Conservation (phyloP, 2,113 vertebrate genomes). For the Heterocephalus glaber region DNA sequence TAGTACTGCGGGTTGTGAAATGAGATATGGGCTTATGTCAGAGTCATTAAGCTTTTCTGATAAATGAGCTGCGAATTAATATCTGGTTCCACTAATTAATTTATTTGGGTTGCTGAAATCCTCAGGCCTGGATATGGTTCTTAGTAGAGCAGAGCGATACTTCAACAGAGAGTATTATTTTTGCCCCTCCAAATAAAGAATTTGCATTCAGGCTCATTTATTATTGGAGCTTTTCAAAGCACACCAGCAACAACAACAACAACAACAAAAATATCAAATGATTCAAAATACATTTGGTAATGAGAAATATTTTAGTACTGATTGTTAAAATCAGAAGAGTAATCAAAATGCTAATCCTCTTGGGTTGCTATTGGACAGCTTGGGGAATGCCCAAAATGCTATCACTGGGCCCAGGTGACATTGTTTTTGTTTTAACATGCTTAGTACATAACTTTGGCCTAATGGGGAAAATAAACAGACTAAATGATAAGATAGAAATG, state of each 20-base stretch:
- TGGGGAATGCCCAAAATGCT: neutral
- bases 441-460: neutral
- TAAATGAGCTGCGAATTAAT: constrained; percentile 77
- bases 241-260: neutral
- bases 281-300: neutral
- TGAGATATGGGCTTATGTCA: constrained; percentile 77
- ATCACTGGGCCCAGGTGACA: rapidly evolving
- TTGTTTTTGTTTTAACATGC: neutral
- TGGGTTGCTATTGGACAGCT: neutral
- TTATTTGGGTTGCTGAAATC: constrained; percentile 74
- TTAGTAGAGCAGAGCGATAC: constrained; percentile 20
- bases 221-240: neutral
- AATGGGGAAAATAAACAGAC: neutral
- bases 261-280: neutral
- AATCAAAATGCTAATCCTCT: neutral
- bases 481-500: neutral
- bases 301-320: neutral
- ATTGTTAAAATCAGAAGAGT: neutral
- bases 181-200: neutral
- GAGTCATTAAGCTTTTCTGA: constrained; percentile 80
- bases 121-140: constrained; percentile 12
- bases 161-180: neutral
- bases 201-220: neutral
- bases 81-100: constrained; percentile 78
- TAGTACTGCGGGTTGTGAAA: constrained; percentile 71